Evolutionary conservation across 2,888 invertebrate genomes (phyloP).

Genomic region (Drosophila putrida): DNA sequence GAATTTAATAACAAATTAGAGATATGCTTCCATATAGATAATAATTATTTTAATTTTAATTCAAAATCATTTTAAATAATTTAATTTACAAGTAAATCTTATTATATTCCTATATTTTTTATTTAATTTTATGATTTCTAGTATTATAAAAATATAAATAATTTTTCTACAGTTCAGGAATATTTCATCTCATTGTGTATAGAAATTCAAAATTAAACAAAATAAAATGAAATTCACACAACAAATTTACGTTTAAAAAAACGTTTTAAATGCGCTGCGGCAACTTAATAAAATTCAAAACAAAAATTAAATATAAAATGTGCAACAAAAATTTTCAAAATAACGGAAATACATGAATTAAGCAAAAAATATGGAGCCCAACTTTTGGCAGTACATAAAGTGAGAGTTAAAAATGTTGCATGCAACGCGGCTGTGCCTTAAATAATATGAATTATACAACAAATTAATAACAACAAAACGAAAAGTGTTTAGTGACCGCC

Average conservation of each 20-base stretch:
- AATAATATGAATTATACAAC: slow-evolving; percentile 31
- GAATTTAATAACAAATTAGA: not conserved
- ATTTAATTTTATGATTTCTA: not conserved
- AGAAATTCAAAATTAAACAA: slow-evolving; percentile 13
- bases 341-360: slow-evolving; percentile 3
- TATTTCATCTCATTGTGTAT: not conserved
- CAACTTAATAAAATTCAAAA: slow-evolving; percentile 55
- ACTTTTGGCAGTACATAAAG: slow-evolving; percentile 54
- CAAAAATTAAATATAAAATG: slow-evolving; percentile 22
- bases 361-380: slow-evolving; percentile 52
- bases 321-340: slow-evolving; percentile 12
- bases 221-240: slow-evolving; percentile 16
- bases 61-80: not conserved
- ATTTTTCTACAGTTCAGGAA: not conserved
- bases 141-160: not conserved
- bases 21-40: slow-evolving; percentile 3
- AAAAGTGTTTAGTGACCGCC: slow-evolving; percentile 51
- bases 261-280: slow-evolving; percentile 69
- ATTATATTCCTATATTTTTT: too few species aligned
- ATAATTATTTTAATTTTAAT: not conserved
- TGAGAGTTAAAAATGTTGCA: slow-evolving; percentile 46
- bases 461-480: slow-evolving; percentile 12
- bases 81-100: not conserved
- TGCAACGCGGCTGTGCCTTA: slow-evolving; percentile 56
- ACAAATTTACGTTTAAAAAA: slow-evolving; percentile 21